Evolutionary conservation across 2,888 invertebrate species (phyloP), one percentile per base, ranked within the genome.

Genomic region (Hyppa rectilinea): DNA sequence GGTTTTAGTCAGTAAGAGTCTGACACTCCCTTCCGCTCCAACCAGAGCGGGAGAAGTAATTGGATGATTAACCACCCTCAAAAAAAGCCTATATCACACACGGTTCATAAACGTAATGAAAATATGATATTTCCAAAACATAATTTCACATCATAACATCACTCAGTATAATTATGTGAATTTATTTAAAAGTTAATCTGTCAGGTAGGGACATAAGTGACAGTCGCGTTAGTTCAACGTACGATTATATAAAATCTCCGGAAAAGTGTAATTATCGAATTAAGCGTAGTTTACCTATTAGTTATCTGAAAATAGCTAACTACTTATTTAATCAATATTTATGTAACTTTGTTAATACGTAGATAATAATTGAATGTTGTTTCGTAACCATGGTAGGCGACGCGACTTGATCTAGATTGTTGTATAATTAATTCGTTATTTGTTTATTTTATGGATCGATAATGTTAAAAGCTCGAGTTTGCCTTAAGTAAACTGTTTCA

Each of bases 331-430:
- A 38, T 78, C 0, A 60, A 78, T 62, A 75, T 62, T 78, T 47
- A 78, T 62, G 45, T 47, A 71, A 61, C 49, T 56, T 50, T 71
- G 52, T 71, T 52, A 75, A 62, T 75, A 66, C 65, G 65, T 74
- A 60, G 43, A 74, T 62, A 61, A 64, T 64, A 61, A 64, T 64
- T 69, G 45, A 61, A 75, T 62, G 76, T 77, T 61, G 64, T 64
- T 81, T 67, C 56, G 43, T 75, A 71, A 55, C 14, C 12, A 49
- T 26, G n/a, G 31, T 58, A 61, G 17, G 49, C n/a, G 36, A 62
- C 80, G 80, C 69, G 80, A 72, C 47, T 52, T 67, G 61, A 56
- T 80, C 83, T 65, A 69, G 55, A 65, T 75, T 49, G n/a, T 55
- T 66, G 68, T 43, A 71, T 81, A 60, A 70, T 56, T 60, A 9